These are phyloP conservation scores for Drosophila jambulina DNA, from an alignment of 1,140 invertebrate genomes.

Conservation along the genomic window DNA sequence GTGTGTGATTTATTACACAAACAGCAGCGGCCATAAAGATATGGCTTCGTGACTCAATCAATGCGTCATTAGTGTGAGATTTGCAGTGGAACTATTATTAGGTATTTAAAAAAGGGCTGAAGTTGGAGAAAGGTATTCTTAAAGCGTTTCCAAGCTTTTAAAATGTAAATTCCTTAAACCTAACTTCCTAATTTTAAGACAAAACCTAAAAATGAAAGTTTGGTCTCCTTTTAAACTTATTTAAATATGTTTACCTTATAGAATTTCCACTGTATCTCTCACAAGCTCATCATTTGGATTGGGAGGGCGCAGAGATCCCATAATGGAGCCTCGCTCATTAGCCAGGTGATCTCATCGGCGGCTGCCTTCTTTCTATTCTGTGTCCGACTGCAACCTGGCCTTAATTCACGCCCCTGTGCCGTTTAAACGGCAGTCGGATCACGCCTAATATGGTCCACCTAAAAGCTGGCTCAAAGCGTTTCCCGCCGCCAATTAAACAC, in stretches of 20 bases:
- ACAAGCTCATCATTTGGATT: slow-evolving; percentile 13
- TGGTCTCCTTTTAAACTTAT: neutral
- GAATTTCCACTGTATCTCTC: neutral
- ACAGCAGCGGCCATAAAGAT: slow-evolving; percentile 2
- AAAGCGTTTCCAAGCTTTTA: no score
- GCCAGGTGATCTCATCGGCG: slow-evolving; percentile 34
- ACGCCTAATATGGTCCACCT: slow-evolving; percentile 65
- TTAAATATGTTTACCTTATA: neutral
- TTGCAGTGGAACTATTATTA: neutral
- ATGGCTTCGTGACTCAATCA: slow-evolving; percentile 3
- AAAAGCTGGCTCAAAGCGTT: slow-evolving; percentile 47
- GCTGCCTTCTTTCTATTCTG: slow-evolving; percentile 29
- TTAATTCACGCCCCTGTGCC: slow-evolving; percentile 74
- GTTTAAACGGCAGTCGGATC: slow-evolving; percentile 57
- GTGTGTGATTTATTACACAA: slow-evolving; percentile 14
- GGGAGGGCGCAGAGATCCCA: slow-evolving; percentile 1
- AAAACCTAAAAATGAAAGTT: neutral
- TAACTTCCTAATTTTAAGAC: neutral
- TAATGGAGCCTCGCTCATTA: slow-evolving; percentile 21
- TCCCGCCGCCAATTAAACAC: slow-evolving; percentile 50
- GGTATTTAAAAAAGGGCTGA: no score
- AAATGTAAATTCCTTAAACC: no score
- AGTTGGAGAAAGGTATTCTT: neutral
- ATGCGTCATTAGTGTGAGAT: slow-evolving; percentile 1
- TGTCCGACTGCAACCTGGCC: slow-evolving; percentile 56